Evolutionary conservation across 1,140 invertebrate species (phyloP).

Genomic region (Zophobas morio): DNA sequence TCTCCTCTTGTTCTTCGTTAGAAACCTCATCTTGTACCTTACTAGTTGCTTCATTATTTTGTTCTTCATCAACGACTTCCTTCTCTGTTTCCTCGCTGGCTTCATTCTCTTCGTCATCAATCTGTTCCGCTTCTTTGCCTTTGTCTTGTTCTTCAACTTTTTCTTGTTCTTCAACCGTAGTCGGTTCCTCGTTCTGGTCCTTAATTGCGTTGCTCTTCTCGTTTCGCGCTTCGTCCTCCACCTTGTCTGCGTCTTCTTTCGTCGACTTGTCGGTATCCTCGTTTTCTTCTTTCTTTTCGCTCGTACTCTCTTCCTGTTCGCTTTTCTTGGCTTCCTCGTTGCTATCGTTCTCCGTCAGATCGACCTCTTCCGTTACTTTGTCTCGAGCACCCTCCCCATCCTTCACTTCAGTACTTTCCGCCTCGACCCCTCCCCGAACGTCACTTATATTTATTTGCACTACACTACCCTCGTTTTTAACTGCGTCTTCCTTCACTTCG

Average conservation of each 20-base stretch:
- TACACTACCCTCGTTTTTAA: constrained; percentile 20
- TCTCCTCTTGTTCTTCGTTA: background rate
- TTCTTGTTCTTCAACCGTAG: background rate
- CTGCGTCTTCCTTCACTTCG: constrained; percentile 13
- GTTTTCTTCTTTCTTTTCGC: constrained; percentile 21
- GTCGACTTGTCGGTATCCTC: background rate
- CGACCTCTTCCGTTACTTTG: background rate
- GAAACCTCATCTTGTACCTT: background rate
- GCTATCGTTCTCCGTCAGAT: constrained; percentile 30
- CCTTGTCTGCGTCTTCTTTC: constrained; percentile 13
- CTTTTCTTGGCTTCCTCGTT: background rate
- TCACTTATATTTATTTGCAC: constrained; percentile 29
- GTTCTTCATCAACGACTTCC: constrained; percentile 19
- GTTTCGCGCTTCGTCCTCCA: background rate
- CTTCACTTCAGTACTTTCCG: background rate
- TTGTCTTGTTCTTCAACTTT: constrained; percentile 3
- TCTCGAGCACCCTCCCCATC: constrained; percentile 8
- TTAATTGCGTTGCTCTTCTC: background rate
- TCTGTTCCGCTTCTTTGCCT: constrained; percentile 10
- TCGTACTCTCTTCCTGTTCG: background rate
- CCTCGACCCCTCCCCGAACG: constrained; percentile 12
- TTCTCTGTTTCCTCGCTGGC: no score
- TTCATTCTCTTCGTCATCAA: constrained; percentile 13
- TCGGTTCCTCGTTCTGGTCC: background rate
- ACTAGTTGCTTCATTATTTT: constrained; percentile 9